A percentile compares a stretch with the other conserved stretches of the same genome.
Conservation (phyloP, 1,140 invertebrate species). For the Ceratina australensis region DNA sequence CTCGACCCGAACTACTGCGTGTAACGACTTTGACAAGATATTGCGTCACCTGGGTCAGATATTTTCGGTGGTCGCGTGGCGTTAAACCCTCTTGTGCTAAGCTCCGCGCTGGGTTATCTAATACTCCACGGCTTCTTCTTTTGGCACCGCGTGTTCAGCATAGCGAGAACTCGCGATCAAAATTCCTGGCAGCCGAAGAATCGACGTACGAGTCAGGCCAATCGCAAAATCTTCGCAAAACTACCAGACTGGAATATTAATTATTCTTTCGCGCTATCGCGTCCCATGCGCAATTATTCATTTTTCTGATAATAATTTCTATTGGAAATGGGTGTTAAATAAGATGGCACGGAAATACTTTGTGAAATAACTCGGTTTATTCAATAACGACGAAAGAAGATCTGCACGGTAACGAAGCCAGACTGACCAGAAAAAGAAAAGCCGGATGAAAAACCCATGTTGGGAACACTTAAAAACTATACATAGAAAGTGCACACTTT, state of each 20-base stretch:
- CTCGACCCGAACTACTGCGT: conserved; percentile 18
- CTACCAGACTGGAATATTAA: background rate
- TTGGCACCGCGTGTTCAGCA: conserved; percentile 51
- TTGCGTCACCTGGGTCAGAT: conserved; percentile 69
- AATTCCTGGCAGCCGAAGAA: conserved; percentile 54
- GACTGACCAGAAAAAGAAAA: no score
- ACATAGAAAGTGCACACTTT: no score
- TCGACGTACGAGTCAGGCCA: conserved; percentile 24
- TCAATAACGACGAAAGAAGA: no score
- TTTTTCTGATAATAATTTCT: no score
- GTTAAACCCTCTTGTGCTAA: conserved; percentile 54
- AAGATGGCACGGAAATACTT: no score
- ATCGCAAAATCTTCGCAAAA: conserved; percentile 8
- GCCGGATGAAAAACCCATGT: no score
- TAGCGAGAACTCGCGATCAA: conserved; percentile 45
- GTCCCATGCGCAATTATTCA: no score
- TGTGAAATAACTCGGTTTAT: no score
- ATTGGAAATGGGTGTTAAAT: no score
- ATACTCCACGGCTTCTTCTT: conserved; percentile 50
- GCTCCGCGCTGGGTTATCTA: conserved; percentile 54
- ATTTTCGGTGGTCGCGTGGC: conserved; percentile 66
- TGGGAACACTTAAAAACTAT: no score
- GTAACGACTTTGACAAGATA: conserved; percentile 60
- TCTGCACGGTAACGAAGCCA: no score
- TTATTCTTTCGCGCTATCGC: no score